Conservation (phyloP, 2,888 invertebrate genomes). For the Synanthedon tipuliformis region DNA sequence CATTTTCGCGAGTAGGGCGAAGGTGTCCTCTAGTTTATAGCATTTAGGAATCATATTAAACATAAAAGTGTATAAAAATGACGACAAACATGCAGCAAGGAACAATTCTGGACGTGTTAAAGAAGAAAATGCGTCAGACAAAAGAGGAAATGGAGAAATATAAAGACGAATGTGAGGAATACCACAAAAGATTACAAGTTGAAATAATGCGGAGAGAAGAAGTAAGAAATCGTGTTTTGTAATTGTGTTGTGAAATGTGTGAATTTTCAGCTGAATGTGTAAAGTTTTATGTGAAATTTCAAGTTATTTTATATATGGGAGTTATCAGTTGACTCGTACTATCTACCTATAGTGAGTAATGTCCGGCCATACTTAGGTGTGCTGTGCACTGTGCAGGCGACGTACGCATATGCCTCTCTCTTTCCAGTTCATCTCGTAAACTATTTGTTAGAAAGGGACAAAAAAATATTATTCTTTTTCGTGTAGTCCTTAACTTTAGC, state of each 20-base stretch:
- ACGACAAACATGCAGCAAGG: conserved; percentile 92
- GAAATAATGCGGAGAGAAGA: conserved; percentile 97
- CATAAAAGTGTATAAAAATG: conserved; percentile 74
- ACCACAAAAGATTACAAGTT: conserved; percentile 93
- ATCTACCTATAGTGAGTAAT: conserved; percentile 70
- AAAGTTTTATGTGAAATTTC: conserved; percentile 28
- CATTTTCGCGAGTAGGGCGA: conserved; percentile 67
- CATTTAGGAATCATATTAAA: conserved; percentile 43
- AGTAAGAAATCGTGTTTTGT: conserved; percentile 78
- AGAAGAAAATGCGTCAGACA: conserved; percentile 99
- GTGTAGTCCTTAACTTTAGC: conserved; percentile 32
- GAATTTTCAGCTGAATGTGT: conserved; percentile 28
- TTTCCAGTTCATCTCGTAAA: conserved; percentile 41
- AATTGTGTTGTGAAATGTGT: conserved; percentile 47
- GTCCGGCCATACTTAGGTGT: conserved; percentile 70
- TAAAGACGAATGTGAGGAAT: conserved; percentile 97
- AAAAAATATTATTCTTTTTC: conserved; percentile 42
- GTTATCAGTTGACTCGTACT: conserved; percentile 51
- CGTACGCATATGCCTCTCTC: conserved; percentile 68
- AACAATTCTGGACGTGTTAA: conserved; percentile 94
- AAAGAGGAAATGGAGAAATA: conserved; percentile 99
- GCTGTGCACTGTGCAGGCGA: conserved; percentile 67
- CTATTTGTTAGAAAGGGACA: conserved; percentile 43
- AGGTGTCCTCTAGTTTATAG: conserved; percentile 63
- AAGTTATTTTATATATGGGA: conserved; percentile 31